A percentile compares a stretch with the other conserved stretches of the same genome.
phyloP scores from a whole-genome alignment of 2,888 invertebrate species.

The Tachina lurida region DNA sequence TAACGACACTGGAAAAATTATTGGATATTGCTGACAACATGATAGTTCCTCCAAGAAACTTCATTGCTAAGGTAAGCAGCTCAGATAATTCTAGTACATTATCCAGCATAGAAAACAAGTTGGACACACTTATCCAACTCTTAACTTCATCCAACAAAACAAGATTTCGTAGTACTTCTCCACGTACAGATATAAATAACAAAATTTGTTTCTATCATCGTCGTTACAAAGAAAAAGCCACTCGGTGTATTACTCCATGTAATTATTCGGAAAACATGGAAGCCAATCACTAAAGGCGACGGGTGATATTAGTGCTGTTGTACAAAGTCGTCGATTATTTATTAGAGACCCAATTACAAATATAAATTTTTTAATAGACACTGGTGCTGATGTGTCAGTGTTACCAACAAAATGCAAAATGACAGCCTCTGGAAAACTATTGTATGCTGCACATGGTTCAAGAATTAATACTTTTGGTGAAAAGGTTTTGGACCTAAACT shows the following conservation, averaged over 20 bases:
- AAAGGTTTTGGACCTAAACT: conserved; percentile 7
- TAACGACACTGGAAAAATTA: no score
- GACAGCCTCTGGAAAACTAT: no score
- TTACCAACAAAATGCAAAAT: no score
- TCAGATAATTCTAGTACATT: background rate
- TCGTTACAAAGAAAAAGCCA: background rate
- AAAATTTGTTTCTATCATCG: conserved; percentile 1
- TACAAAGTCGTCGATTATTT: conserved; percentile 5
- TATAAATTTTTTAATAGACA: conserved; percentile 4
- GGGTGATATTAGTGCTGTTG: background rate
- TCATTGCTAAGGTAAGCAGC: background rate
- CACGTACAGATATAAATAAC: background rate
- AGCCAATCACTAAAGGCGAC: conserved; percentile 4
- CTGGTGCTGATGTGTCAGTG: no score
- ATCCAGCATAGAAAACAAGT: background rate
- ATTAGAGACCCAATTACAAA: conserved; percentile 5
- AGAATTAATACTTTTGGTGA: conserved; percentile 9
- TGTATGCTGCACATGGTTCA: no score
- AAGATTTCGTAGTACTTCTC: conserved; percentile 13
- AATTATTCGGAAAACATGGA: background rate
- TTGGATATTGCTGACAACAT: background rate
- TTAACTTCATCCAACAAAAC: background rate
- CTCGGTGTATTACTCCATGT: background rate
- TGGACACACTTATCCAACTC: background rate
- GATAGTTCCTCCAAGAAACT: background rate